Conservation (phyloP, 2,113 vertebrate species). For the Pontoporia blainvillei region DNA sequence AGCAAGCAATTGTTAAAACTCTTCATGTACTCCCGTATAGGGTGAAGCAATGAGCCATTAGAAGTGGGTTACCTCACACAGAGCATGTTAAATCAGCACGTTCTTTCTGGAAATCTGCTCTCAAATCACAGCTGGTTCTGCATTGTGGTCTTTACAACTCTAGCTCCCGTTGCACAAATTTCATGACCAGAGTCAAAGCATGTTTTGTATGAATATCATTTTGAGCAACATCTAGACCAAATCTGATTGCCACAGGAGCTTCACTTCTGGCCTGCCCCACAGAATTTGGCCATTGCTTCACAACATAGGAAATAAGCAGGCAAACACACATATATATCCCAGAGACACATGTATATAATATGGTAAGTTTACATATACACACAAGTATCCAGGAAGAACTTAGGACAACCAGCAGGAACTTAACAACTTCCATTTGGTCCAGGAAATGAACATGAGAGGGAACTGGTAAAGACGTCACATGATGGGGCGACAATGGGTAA, state of each 20-base stretch:
- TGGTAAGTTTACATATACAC: constrained; percentile 77
- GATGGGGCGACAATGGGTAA: not conserved
- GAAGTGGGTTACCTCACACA: constrained; percentile 29
- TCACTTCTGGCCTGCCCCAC: not conserved
- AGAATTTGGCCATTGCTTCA: constrained; percentile 76
- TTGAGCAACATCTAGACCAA: constrained; percentile 19
- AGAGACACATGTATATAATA: constrained; percentile 82
- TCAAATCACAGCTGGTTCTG: constrained; percentile 33
- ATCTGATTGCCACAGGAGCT: not conserved
- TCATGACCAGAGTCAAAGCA: constrained; percentile 1
- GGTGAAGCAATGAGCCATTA: constrained; percentile 78
- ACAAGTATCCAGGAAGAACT: constrained; percentile 71
- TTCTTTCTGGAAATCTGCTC: not conserved
- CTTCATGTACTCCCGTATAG: constrained; percentile 77
- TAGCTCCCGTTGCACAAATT: constrained; percentile 27
- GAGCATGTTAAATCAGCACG: constrained; percentile 15
- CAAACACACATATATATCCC: constrained; percentile 82
- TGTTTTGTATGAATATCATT: constrained; percentile 36
- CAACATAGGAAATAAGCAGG: constrained; percentile 82
- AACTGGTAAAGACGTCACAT: constrained; percentile 21
- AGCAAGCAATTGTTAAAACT: constrained; percentile 84
- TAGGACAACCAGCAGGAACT: constrained; percentile 62
- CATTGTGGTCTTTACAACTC: not conserved
- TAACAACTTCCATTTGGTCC: constrained; percentile 53
- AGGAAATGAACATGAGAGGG: not conserved